phyloP scores from a whole-genome alignment of 2,113 vertebrate genomes.

The Brienomyrus longianalis region DNA sequence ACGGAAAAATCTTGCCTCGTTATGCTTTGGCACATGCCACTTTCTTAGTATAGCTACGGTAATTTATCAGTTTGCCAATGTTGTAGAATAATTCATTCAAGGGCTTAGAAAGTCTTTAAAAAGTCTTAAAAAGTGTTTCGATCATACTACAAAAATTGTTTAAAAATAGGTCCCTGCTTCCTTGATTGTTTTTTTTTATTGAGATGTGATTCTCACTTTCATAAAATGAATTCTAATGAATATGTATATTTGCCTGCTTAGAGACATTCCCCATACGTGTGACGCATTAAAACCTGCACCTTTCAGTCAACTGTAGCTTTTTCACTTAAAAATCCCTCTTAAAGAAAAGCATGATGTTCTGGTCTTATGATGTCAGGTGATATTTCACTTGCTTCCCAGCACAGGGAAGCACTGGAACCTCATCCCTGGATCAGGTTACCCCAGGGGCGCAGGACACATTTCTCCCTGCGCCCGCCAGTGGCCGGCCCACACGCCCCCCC shows the following conservation, averaged over 20 bases:
- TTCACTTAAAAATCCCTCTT: background rate
- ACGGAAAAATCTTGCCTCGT: background rate
- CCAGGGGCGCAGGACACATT: background rate
- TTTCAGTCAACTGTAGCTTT: background rate
- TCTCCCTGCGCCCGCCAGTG: background rate
- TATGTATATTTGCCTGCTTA: background rate
- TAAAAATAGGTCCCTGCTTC: background rate
- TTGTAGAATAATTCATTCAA: background rate
- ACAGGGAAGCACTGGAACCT: background rate
- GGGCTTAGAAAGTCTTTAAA: background rate
- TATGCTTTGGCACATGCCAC: background rate
- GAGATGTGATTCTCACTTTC: background rate
- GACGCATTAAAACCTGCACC: background rate
- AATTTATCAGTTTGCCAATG: background rate
- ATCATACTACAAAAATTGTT: background rate
- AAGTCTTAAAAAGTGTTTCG: background rate
- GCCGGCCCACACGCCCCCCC: background rate
- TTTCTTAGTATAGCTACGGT: background rate
- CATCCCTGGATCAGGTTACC: slow-evolving; percentile 45
- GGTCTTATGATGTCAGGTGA: background rate
- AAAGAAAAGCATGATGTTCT: background rate
- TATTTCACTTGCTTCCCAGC: background rate
- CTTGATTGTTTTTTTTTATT: background rate
- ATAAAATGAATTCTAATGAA: background rate
- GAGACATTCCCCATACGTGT: background rate